Percentiles rank a stretch among this genome's conserved stretches.
Evolutionary conservation across 2,888 invertebrate species (phyloP).

Genomic region (Morpho deidamia): DNA sequence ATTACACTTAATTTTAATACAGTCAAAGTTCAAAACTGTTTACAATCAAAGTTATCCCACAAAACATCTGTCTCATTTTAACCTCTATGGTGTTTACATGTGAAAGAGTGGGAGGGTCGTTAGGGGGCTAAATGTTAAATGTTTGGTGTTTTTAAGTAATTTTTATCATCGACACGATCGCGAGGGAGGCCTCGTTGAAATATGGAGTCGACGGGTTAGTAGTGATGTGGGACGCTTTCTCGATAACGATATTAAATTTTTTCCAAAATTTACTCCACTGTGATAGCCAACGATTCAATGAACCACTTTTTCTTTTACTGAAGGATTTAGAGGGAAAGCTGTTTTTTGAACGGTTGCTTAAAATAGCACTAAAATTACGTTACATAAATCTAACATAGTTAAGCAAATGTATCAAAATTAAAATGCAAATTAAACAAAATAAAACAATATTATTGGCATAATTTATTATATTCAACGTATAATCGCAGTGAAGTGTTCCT

Average conservation of each 20-base stretch:
- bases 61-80: slow-evolving; percentile 32
- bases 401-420: too few species aligned
- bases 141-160: slow-evolving; percentile 76
- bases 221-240: slow-evolving; percentile 41
- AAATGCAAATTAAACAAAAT: too few species aligned
- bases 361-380: too few species aligned
- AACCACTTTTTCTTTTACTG: too few species aligned
- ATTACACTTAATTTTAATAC: slow-evolving; percentile 5
- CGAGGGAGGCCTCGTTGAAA: slow-evolving; percentile 65
- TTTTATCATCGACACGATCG: slow-evolving; percentile 76
- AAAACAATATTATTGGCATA: too few species aligned
- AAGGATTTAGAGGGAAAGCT: too few species aligned
- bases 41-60: neutral
- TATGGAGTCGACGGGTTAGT: slow-evolving; percentile 59
- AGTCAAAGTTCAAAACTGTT: neutral
- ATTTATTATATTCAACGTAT: too few species aligned
- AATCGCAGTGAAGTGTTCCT: too few species aligned
- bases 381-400: too few species aligned
- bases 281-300: too few species aligned
- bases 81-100: slow-evolving; percentile 26
- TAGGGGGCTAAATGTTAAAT: slow-evolving; percentile 65
- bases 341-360: too few species aligned
- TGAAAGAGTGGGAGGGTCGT: slow-evolving; percentile 42
- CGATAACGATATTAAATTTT: slow-evolving; percentile 34
- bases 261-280: too few species aligned